A percentile compares a stretch with the other conserved stretches of the same genome.
phyloP scores from a whole-genome alignment of 2,113 vertebrate species.

The Amphiprion ocellaris region DNA sequence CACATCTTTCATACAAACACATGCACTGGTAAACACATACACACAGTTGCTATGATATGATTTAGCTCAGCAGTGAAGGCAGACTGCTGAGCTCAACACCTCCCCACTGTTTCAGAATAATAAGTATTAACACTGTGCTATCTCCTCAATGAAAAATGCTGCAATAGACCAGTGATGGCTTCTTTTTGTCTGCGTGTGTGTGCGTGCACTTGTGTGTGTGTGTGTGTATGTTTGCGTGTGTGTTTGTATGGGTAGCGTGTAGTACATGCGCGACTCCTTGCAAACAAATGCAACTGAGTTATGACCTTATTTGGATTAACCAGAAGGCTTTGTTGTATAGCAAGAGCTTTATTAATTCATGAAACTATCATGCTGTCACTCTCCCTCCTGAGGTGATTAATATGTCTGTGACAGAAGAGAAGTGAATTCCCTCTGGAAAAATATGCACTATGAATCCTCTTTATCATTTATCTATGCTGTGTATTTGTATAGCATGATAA shows the following conservation, averaged over 20 bases:
- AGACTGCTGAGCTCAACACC: conserved; percentile 75
- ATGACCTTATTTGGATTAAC: conserved; percentile 77
- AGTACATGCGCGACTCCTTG: conserved; percentile 28
- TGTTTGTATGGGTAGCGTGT: conserved; percentile 23
- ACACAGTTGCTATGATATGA: conserved; percentile 55
- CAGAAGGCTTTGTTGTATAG: conserved; percentile 75
- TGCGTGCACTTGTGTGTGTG: neutral
- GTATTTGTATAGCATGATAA: conserved; percentile 61
- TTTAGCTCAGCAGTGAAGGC: conserved; percentile 67
- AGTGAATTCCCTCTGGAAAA: conserved; percentile 61
- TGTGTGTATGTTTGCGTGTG: neutral
- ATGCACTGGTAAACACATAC: conserved; percentile 15
- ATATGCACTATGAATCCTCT: conserved; percentile 54
- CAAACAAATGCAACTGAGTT: conserved; percentile 74
- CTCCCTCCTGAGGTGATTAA: conserved; percentile 72
- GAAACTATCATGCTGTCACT: conserved; percentile 70
- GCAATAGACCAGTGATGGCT: conserved; percentile 20
- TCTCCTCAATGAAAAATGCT: conserved; percentile 51
- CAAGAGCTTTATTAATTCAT: conserved; percentile 79
- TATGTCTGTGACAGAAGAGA: conserved; percentile 65
- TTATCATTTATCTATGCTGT: conserved; percentile 69
- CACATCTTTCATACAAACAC: conserved; percentile 28
- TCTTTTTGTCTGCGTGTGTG: neutral
- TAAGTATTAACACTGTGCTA: conserved; percentile 68
- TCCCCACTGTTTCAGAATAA: conserved; percentile 74